A percentile compares a stretch with the other conserved stretches of the same genome.
Conservation (phyloP, 2,888 invertebrate genomes). For the Eupithecia insigniata region DNA sequence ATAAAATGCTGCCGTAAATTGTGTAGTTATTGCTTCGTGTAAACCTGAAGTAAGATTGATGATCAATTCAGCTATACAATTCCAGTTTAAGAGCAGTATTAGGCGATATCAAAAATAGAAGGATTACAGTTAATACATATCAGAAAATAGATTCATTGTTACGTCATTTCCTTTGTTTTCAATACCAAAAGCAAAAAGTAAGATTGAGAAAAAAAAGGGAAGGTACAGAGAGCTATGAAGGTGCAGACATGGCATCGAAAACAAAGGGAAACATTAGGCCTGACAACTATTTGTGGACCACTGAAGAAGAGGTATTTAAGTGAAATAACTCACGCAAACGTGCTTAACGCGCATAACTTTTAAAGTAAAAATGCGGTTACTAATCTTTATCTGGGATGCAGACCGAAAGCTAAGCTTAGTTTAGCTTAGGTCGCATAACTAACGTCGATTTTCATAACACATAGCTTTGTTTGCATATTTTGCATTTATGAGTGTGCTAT, state of each 20-base stretch:
- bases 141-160: conserved; percentile 84
- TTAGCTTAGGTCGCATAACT: too few species aligned
- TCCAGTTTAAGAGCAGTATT: conserved; percentile 74
- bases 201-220: neutral
- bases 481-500: neutral
- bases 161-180: conserved; percentile 72
- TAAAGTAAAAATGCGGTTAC: neutral
- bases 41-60: conserved; percentile 38
- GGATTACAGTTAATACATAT: conserved; percentile 81
- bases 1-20: neutral
- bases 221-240: conserved; percentile 15
- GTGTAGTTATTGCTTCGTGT: conserved; percentile 8
- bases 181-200: conserved; percentile 60
- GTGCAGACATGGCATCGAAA: conserved; percentile 69
- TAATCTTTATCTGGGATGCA: too few species aligned
- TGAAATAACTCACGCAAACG: conserved; percentile 64
- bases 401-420: too few species aligned
- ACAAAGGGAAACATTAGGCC: conserved; percentile 75
- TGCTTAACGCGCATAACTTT: conserved; percentile 43
- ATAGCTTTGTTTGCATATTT: too few species aligned
- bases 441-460: neutral
- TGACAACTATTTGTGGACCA: conserved; percentile 77
- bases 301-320: conserved; percentile 80
- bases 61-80: conserved; percentile 70
- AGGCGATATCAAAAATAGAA: conserved; percentile 84